Evolutionary conservation across 2,113 vertebrate species (phyloP).

Genomic region (Odocoileus hemionus): DNA sequence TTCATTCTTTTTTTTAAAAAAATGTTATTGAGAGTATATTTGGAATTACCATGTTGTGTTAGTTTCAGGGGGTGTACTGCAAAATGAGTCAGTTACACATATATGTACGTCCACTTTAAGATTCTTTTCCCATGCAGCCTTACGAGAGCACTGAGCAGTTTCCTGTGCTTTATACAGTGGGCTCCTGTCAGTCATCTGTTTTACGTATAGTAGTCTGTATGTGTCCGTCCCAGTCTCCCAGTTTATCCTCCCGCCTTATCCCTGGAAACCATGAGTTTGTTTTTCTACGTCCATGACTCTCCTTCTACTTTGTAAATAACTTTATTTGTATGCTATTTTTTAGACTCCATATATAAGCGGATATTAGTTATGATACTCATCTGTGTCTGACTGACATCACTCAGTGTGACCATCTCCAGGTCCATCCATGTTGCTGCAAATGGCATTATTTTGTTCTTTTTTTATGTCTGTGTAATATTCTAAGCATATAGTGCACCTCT

Average conservation of each 20-base stretch:
- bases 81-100: no score
- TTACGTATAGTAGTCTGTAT: not conserved
- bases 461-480: not conserved
- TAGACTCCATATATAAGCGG: not conserved
- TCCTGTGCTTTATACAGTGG: no score
- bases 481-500: not conserved
- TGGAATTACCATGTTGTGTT: no score
- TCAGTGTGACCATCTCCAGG: not conserved
- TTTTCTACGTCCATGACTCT: not conserved
- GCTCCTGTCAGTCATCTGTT: not conserved
- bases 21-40: no score
- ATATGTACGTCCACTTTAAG: no score
- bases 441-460: not conserved
- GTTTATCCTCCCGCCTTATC: not conserved
- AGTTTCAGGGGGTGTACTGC: no score
- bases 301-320: not conserved
- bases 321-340: not conserved
- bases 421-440: not conserved
- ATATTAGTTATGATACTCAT: not conserved
- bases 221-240: not conserved
- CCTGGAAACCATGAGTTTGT: not conserved
- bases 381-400: not conserved
- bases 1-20: not conserved
- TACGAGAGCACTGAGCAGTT: no score
- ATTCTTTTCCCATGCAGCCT: no score